Evolutionary conservation across 1,140 invertebrate species (phyloP).

Genomic region (Cydia strobilella): DNA sequence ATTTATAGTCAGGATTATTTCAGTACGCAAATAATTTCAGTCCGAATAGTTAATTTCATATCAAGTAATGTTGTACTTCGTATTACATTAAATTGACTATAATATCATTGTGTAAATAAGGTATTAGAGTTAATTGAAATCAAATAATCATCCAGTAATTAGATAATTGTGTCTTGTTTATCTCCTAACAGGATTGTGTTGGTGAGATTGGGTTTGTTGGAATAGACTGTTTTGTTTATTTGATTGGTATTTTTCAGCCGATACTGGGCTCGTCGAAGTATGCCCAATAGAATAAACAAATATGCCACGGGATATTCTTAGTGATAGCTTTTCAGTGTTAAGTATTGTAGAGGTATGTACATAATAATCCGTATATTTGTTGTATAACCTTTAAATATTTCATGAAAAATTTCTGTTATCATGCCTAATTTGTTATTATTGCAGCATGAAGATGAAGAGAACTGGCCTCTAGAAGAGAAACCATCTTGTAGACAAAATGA

Average conservation of each 20-base stretch:
- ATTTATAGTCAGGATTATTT: background rate
- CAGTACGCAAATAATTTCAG: background rate
- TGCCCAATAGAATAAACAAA: slow-evolving; percentile 39
- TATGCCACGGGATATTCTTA: slow-evolving; percentile 73
- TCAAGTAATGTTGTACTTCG: background rate
- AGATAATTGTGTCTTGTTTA: slow-evolving; percentile 16
- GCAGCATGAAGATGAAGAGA: slow-evolving; percentile 75
- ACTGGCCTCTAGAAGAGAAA: slow-evolving; percentile 66
- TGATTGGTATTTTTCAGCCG: background rate
- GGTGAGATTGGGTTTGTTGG: background rate
- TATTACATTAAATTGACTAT: background rate
- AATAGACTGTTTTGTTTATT: background rate
- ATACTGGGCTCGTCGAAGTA: slow-evolving; percentile 29
- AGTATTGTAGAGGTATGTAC: slow-evolving; percentile 75
- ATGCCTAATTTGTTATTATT: slow-evolving; percentile 31
- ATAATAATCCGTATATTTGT: slow-evolving; percentile 27
- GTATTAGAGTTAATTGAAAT: background rate
- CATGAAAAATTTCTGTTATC: background rate
- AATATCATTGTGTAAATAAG: background rate
- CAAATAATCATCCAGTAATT: background rate
- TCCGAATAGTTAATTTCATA: background rate
- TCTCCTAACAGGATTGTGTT: slow-evolving; percentile 1
- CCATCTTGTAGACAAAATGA: slow-evolving; percentile 54
- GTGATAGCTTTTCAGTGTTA: slow-evolving; percentile 70
- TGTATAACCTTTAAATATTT: background rate